These are phyloP conservation scores for Lasioglossum malachurum DNA, from an alignment of 2,888 invertebrate genomes.

Conservation along the genomic window DNA sequence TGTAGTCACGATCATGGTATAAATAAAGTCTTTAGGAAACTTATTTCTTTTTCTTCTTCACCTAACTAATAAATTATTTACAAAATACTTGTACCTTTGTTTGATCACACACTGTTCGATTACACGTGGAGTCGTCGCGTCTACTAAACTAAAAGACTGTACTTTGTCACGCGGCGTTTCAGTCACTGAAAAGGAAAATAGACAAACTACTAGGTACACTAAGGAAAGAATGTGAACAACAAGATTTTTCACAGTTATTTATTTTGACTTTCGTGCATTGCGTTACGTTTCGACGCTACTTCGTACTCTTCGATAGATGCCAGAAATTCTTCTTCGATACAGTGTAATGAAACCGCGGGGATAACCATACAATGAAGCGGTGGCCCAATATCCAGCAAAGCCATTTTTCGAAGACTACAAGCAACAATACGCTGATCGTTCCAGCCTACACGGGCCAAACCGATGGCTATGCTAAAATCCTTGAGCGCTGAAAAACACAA, in stretches of 20 bases:
- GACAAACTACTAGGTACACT: not conserved
- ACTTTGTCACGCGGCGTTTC: not conserved
- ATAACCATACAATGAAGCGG: conserved; percentile 98
- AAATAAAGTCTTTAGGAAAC: not conserved
- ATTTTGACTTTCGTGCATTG: not conserved
- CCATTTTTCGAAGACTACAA: conserved; percentile 91
- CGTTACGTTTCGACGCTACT: not conserved
- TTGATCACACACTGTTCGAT: not conserved
- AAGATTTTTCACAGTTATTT: too few relatives aligned
- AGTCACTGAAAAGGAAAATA: not conserved
- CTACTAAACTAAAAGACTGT: too few relatives aligned
- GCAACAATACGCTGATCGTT: conserved; percentile 92
- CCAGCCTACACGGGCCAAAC: conserved; percentile 96
- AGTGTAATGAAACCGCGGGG: conserved; percentile 93
- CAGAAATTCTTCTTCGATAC: conserved; percentile 95
- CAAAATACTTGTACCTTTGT: not conserved
- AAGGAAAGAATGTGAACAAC: not conserved
- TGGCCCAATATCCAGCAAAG: conserved; percentile 90
- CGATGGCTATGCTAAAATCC: conserved; percentile 91
- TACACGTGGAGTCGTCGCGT: not conserved
- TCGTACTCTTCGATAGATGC: conserved; percentile 80
- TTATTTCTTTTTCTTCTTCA: not conserved
- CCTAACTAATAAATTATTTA: not conserved
- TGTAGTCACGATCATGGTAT: not conserved
- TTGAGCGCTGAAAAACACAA: conserved; percentile 81